Conservation (phyloP, 2,888 invertebrate genomes). For the Heliconius ismenius region DNA sequence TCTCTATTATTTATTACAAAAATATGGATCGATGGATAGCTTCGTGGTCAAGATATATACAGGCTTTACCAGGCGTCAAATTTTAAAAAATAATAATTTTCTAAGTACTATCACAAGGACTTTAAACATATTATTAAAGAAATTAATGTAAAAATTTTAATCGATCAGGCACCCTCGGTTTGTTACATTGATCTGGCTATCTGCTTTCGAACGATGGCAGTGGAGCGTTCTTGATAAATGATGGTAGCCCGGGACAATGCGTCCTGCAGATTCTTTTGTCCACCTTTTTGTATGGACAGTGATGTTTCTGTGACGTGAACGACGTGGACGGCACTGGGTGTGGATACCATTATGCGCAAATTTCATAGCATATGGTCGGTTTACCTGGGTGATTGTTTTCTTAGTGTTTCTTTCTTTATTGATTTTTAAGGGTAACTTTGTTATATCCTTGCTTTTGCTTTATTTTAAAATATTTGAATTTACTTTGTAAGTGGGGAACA, state of each 20-base stretch:
- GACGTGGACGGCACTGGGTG: slow-evolving; percentile 51
- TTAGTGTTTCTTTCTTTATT: not conserved
- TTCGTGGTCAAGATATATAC: too few species aligned
- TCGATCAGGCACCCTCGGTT: slow-evolving; percentile 34
- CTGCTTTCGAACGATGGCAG: slow-evolving; percentile 72
- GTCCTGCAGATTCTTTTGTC: slow-evolving; percentile 78
- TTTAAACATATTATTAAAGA: slow-evolving; percentile 3
- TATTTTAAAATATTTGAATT: too few species aligned
- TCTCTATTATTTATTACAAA: too few species aligned
- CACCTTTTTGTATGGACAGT: slow-evolving; percentile 76
- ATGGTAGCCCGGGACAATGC: slow-evolving; percentile 68
- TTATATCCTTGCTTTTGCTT: not conserved
- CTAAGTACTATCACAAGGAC: not conserved
- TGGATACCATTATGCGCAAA: slow-evolving; percentile 51
- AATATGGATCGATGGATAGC: too few species aligned
- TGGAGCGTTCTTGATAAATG: slow-evolving; percentile 79
- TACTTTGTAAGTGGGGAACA: too few species aligned
- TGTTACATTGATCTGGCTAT: slow-evolving; percentile 69
- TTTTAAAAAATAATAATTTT: too few species aligned
- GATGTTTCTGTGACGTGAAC: slow-evolving; percentile 70
- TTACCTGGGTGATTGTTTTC: slow-evolving; percentile 10
- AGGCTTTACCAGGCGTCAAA: too few species aligned
- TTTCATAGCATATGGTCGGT: slow-evolving; percentile 1
- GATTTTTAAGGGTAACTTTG: not conserved
- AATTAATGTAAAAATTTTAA: slow-evolving; percentile 35